phyloP scores from a whole-genome alignment of 1,140 invertebrate genomes.

The Liolophura sinensis region DNA sequence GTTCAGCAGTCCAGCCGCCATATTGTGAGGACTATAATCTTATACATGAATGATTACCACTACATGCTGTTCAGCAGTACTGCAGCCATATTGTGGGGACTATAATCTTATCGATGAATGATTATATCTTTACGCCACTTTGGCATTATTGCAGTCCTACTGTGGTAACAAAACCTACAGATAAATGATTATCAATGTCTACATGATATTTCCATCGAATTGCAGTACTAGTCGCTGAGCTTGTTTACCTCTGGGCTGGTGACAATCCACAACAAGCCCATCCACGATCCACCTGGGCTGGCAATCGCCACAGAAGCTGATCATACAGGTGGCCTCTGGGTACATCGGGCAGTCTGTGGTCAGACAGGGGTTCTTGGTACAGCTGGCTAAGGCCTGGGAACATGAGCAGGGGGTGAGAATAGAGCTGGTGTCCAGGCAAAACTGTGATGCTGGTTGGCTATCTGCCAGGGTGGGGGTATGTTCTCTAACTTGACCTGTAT shows the following conservation, averaged over 20 bases:
- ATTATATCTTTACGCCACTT: too few relatives aligned
- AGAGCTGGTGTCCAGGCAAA: conserved; percentile 41
- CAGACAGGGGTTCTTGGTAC: conserved; percentile 37
- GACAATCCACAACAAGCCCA: conserved; percentile 35
- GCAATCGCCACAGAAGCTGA: conserved; percentile 39
- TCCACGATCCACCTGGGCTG: conserved; percentile 33
- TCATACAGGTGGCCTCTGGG: conserved; percentile 37
- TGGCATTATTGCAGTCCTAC: too few relatives aligned
- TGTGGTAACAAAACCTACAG: too few relatives aligned
- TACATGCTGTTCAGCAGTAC: too few relatives aligned
- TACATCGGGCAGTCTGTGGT: conserved; percentile 32
- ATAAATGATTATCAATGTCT: too few relatives aligned
- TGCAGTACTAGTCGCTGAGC: too few relatives aligned
- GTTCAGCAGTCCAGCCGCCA: too few relatives aligned
- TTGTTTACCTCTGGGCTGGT: conserved; percentile 27
- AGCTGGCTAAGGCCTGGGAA: conserved; percentile 23
- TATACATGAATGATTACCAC: too few relatives aligned
- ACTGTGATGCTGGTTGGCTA: conserved; percentile 22
- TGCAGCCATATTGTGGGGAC: too few relatives aligned
- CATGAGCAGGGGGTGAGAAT: conserved; percentile 38
- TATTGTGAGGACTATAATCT: too few relatives aligned
- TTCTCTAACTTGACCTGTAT: conserved; percentile 32
- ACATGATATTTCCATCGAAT: too few relatives aligned
- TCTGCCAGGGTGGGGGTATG: conserved; percentile 11
- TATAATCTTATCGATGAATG: too few relatives aligned